These are phyloP conservation scores for Cheilosia vernalis DNA, from an alignment of 2,888 invertebrate genomes.

Conservation along the genomic window DNA sequence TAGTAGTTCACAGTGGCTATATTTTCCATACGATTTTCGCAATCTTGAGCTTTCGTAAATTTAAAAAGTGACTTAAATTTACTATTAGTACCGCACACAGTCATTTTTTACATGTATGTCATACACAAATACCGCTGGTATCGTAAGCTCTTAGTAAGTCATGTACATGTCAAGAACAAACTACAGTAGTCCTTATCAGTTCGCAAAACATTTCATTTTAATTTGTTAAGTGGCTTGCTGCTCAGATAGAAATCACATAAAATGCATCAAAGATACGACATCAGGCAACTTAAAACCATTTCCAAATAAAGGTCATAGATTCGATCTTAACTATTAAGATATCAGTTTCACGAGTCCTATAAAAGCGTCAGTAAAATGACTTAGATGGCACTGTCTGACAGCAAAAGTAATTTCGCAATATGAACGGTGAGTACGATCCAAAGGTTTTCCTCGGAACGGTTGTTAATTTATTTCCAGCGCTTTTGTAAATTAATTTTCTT, in stretches of 20 bases:
- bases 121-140: neutral
- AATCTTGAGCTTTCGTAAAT: too few relatives aligned
- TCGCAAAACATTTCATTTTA: neutral
- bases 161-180: neutral
- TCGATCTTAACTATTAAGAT: slow-evolving; percentile 24
- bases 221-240: slow-evolving; percentile 7
- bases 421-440: slow-evolving; percentile 26
- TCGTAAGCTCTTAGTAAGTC: neutral
- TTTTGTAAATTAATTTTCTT: too few relatives aligned
- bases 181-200: neutral
- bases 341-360: slow-evolving; percentile 11
- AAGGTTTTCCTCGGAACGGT: too few relatives aligned
- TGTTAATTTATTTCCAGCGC: neutral
- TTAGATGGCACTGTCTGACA: neutral
- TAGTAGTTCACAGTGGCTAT: too few relatives aligned
- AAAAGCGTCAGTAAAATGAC: slow-evolving; percentile 22
- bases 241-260: slow-evolving; percentile 3
- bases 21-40: too few relatives aligned
- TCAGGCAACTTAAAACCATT: slow-evolving; percentile 25
- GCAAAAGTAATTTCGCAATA: slow-evolving; percentile 13
- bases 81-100: too few relatives aligned
- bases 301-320: slow-evolving; percentile 13
- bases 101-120: too few relatives aligned
- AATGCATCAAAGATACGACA: slow-evolving; percentile 8
- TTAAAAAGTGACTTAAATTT: too few relatives aligned